These are phyloP conservation scores for Rhopilema esculentum DNA, from an alignment of 30 jellyfish, hydroid and myxozoan species.

Conservation along the genomic window DNA sequence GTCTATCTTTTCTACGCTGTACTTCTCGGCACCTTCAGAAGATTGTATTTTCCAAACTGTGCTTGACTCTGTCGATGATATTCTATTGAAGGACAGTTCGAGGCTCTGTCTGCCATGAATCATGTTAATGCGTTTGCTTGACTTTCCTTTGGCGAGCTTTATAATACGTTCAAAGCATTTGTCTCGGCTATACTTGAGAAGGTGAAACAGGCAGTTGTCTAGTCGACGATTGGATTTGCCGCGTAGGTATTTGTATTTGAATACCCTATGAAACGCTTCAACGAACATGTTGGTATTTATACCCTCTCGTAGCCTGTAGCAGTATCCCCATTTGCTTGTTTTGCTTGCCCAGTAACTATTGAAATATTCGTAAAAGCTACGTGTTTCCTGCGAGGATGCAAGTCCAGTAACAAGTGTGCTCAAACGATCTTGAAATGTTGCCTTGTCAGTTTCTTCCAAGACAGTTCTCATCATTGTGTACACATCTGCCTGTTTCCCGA, in stretches of 20 bases:
- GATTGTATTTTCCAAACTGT: neutral
- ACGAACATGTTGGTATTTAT: too few species aligned
- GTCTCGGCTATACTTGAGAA: too few species aligned
- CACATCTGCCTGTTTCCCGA: constrained; percentile 9
- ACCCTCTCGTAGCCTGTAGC: constrained; percentile 6
- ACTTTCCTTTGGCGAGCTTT: constrained; percentile 2
- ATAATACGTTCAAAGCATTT: neutral
- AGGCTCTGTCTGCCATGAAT: constrained; percentile 7
- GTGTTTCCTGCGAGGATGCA: constrained; percentile 10
- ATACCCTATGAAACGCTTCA: too few species aligned
- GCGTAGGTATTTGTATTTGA: too few species aligned
- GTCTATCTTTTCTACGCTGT: neutral
- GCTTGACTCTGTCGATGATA: constrained; percentile 5
- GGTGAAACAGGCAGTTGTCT: too few species aligned
- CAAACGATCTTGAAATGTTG: neutral
- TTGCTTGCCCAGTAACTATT: neutral
- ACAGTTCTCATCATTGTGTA: constrained; percentile 17
- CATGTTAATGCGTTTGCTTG: constrained; percentile 1
- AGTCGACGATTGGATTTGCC: too few species aligned
- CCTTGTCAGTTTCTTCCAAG: constrained; percentile 36
- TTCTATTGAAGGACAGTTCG: neutral
- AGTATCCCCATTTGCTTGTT: neutral
- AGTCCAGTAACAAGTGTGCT: constrained; percentile 5
- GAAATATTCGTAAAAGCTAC: neutral
- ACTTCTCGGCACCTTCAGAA: neutral